phyloP scores from a whole-genome alignment of 2,888 invertebrate species.

The Tortricodes alternella region DNA sequence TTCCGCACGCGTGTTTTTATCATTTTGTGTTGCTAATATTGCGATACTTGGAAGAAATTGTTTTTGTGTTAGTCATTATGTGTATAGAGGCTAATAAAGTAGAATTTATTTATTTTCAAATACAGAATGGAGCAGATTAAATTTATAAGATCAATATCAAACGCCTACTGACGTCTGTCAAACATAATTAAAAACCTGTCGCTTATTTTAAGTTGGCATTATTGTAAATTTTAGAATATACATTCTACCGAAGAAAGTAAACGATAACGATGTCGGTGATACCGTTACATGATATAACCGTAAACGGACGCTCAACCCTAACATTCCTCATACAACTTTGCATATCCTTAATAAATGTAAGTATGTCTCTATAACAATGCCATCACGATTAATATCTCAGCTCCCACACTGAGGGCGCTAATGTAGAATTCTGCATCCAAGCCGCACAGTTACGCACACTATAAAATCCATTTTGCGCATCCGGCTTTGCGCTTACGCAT shows the following conservation, averaged over 20 bases:
- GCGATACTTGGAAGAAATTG: conserved; percentile 75
- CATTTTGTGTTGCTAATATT: conserved; percentile 69
- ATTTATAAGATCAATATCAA: background rate
- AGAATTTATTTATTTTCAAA: background rate
- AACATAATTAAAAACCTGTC: background rate
- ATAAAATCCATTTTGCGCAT: conserved; percentile 78
- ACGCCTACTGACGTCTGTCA: background rate
- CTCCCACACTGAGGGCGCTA: conserved; percentile 59
- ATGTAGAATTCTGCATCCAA: conserved; percentile 68
- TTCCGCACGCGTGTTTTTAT: conserved; percentile 64
- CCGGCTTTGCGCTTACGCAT: conserved; percentile 77
- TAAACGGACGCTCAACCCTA: conserved; percentile 10
- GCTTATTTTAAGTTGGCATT: background rate
- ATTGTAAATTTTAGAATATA: no score
- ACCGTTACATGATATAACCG: conserved; percentile 6
- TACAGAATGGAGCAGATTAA: background rate
- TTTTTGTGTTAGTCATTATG: conserved; percentile 70
- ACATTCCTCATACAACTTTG: conserved; percentile 21
- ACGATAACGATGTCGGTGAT: background rate
- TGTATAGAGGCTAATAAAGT: conserved; percentile 26
- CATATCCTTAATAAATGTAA: conserved; percentile 29
- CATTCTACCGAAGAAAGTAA: background rate
- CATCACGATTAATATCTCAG: conserved; percentile 46
- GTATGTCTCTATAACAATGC: conserved; percentile 36
- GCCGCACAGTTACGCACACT: conserved; percentile 66